These are phyloP conservation scores for Pantherophis guttatus DNA, from an alignment of 2,113 vertebrate genomes.

Conservation along the genomic window DNA sequence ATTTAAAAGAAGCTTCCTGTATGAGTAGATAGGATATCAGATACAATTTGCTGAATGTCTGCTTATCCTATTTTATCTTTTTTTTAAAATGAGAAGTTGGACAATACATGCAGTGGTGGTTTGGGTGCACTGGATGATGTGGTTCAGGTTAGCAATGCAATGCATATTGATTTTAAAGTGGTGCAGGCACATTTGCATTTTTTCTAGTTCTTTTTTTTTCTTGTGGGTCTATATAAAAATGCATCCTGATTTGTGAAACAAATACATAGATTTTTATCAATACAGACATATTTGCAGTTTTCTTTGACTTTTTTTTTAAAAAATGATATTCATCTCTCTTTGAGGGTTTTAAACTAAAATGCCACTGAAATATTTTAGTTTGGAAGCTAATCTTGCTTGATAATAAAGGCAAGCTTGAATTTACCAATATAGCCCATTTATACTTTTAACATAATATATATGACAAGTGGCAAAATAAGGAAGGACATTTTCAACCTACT, in stretches of 20 bases:
- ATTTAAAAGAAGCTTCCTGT: neutral
- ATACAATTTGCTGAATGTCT: neutral
- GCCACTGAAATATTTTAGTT: neutral
- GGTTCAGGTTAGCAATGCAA: neutral
- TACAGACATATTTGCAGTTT: neutral
- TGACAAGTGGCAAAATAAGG: neutral
- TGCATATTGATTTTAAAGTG: neutral
- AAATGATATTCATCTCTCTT: neutral
- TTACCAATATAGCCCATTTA: neutral
- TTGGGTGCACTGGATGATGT: neutral
- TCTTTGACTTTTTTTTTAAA: neutral
- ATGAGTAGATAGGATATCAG: neutral
- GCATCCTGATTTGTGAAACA: neutral
- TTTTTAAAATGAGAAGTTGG: neutral
- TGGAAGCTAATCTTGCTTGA: neutral
- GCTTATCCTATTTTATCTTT: neutral
- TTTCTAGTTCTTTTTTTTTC: neutral
- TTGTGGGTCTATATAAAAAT: neutral
- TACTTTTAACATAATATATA: neutral
- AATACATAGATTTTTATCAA: neutral
- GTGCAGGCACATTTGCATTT: neutral
- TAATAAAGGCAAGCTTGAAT: neutral
- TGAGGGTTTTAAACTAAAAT: neutral
- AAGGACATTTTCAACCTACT: neutral
- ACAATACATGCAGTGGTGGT: neutral